phyloP scores from a whole-genome alignment of 2,113 vertebrate species.

The Pao palembangensis region DNA sequence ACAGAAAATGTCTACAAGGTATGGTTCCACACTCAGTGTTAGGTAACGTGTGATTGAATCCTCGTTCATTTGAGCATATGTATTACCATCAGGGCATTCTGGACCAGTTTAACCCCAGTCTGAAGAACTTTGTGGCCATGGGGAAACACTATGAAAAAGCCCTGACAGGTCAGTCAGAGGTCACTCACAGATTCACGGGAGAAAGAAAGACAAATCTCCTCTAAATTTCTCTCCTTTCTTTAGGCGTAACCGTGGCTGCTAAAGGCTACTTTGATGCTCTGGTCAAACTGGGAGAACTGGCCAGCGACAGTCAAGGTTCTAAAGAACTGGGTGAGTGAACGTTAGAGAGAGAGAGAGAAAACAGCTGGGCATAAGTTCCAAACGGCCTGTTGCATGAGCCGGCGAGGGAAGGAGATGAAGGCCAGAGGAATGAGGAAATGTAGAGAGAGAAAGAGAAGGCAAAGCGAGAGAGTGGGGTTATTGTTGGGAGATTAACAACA shows the following conservation, averaged over 20 bases:
- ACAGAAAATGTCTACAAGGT: slow-evolving; percentile 85
- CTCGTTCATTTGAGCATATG: not conserved
- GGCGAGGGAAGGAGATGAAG: slow-evolving; percentile 46
- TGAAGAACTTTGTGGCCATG: slow-evolving; percentile 86
- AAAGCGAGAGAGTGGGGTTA: slow-evolving; percentile 72
- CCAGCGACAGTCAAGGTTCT: slow-evolving; percentile 85
- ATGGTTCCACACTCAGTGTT: slow-evolving; percentile 1
- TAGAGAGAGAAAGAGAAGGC: slow-evolving; percentile 50
- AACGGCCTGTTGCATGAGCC: slow-evolving; percentile 29
- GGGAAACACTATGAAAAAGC: slow-evolving; percentile 85
- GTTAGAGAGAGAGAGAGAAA: slow-evolving; percentile 15
- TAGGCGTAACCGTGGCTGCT: slow-evolving; percentile 82
- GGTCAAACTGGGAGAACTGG: slow-evolving; percentile 84
- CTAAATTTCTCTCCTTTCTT: slow-evolving; percentile 10
- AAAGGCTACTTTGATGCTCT: slow-evolving; percentile 86
- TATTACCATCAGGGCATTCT: slow-evolving; percentile 74
- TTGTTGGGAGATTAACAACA: slow-evolving; percentile 85
- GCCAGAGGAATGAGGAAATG: slow-evolving; percentile 56
- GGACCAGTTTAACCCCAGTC: slow-evolving; percentile 85
- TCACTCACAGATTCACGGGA: not conserved
- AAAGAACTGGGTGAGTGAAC: slow-evolving; percentile 81
- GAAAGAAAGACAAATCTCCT: not conserved
- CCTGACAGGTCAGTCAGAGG: slow-evolving; percentile 72
- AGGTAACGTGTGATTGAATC: not conserved
- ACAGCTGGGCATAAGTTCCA: slow-evolving; percentile 21